Conservation (phyloP, 2,113 vertebrate genomes). For the Caretta caretta region DNA sequence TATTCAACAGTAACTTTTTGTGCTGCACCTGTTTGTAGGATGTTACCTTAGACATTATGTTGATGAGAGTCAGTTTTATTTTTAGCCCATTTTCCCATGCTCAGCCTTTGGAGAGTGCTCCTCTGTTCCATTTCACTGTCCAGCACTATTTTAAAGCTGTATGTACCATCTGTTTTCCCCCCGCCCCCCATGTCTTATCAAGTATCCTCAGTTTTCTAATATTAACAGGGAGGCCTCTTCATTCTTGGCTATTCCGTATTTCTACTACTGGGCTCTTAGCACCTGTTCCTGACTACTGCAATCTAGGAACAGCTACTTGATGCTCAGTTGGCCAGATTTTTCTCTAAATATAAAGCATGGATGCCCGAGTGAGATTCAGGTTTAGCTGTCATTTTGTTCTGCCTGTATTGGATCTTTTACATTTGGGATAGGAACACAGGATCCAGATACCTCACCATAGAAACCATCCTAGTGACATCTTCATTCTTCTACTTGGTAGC, state of each 20-base stretch:
- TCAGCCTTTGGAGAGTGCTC: background rate
- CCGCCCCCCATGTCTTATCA: conserved; percentile 49
- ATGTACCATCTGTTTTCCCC: conserved; percentile 61
- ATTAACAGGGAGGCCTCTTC: conserved; percentile 53
- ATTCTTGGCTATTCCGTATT: conserved; percentile 18
- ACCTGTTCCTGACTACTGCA: conserved; percentile 15
- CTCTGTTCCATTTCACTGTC: conserved; percentile 21
- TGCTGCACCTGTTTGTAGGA: background rate
- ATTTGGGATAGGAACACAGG: background rate
- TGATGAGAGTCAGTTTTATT: conserved; percentile 37
- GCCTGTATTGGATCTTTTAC: background rate
- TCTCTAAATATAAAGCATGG: background rate
- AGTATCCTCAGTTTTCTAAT: conserved; percentile 57
- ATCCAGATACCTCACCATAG: background rate
- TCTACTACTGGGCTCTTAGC: background rate
- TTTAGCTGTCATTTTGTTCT: background rate
- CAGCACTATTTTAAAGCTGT: conserved; percentile 22
- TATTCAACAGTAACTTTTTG: background rate
- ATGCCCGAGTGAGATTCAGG: background rate
- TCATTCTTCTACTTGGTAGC: background rate
- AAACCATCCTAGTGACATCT: background rate
- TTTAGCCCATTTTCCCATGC: conserved; percentile 44
- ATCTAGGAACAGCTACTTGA: conserved; percentile 47
- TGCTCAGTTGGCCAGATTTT: background rate
- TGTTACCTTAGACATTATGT: conserved; percentile 10